phyloP scores from a whole-genome alignment of 2,888 invertebrate species.

The Xanthia icteritia region DNA sequence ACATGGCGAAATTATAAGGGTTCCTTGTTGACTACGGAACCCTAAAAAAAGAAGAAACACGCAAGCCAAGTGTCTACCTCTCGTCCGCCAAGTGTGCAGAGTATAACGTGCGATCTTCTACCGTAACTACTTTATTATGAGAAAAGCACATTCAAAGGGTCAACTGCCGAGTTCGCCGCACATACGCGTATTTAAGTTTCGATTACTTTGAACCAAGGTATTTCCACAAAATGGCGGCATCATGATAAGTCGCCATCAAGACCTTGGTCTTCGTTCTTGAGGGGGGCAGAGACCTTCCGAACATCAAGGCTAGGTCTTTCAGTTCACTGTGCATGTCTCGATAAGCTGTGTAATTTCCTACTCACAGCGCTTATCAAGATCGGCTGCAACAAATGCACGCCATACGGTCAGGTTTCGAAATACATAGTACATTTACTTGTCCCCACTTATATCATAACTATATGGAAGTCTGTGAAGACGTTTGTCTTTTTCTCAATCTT shows the following conservation, averaged over 20 bases:
- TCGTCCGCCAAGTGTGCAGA: neutral
- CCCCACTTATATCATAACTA: neutral
- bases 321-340: constrained; percentile 11
- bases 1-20: no score
- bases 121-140: neutral
- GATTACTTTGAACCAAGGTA: neutral
- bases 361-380: constrained; percentile 18
- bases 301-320: constrained; percentile 12
- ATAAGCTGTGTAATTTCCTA: constrained; percentile 33
- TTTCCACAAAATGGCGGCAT: neutral
- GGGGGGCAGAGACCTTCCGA: constrained; percentile 21
- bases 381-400: neutral
- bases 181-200: neutral
- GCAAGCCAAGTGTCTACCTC: neutral
- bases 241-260: neutral
- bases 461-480: neutral
- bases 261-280: constrained; percentile 19
- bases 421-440: neutral
- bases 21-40: no score
- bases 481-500: neutral
- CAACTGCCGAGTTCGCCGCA: neutral
- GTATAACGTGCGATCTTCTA: neutral
- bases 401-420: neutral
- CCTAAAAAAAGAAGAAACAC: neutral
- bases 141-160: neutral